Evolutionary conservation across 2,113 vertebrate species (phyloP).

Genomic region (Gobiocypris rarus): DNA sequence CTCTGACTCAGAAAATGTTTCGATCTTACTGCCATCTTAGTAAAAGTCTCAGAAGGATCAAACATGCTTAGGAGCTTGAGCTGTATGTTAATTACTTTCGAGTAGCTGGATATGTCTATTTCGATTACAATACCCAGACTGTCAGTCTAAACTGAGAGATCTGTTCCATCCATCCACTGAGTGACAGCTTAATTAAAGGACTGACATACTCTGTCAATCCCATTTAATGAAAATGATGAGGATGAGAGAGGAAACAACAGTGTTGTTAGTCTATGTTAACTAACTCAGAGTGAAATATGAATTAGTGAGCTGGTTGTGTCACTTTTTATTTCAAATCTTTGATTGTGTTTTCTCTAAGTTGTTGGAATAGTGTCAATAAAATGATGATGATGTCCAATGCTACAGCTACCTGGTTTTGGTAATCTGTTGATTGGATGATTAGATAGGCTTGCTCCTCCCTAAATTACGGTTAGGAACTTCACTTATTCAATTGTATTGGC

Average conservation of each 20-base stretch:
- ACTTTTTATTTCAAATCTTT: not conserved
- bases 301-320: constrained; percentile 16
- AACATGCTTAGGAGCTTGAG: not conserved
- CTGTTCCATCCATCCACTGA: not conserved
- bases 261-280: not conserved
- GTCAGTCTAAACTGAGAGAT: not conserved
- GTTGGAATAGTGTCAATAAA: not conserved
- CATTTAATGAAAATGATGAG: not conserved
- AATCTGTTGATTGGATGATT: too few species aligned
- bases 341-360: not conserved
- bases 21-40: not conserved
- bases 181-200: constrained; percentile 27
- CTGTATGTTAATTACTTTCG: not conserved
- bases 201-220: constrained; percentile 14
- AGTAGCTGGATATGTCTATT: not conserved
- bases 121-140: not conserved
- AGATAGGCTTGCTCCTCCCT: too few species aligned
- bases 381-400: not conserved
- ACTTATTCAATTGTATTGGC: too few species aligned
- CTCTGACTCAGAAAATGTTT: not conserved
- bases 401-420: not conserved
- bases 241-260: not conserved
- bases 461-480: too few species aligned
- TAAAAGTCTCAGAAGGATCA: not conserved
- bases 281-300: not conserved